phyloP scores from a whole-genome alignment of 2,888 invertebrate genomes.

The Chelonus formosanus region DNA sequence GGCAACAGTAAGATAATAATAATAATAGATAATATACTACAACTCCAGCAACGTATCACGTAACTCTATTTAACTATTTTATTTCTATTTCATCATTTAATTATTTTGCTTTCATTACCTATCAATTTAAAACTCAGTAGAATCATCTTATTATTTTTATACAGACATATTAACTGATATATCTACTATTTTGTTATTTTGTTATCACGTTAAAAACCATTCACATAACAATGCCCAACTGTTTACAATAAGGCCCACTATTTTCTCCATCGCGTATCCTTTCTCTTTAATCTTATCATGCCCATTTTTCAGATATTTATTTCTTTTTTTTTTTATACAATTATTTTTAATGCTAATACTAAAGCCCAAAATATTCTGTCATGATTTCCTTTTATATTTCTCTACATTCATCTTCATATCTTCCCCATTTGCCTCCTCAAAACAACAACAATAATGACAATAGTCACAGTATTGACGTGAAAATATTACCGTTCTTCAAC shows the following conservation, averaged over 20 bases:
- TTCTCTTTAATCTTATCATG: constrained; percentile 30
- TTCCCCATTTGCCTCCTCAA: constrained; percentile 28
- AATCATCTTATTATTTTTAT: constrained; percentile 35
- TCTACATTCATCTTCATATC: not conserved
- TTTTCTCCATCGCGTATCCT: constrained; percentile 45
- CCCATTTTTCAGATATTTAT: constrained; percentile 9
- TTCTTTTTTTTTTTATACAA: constrained; percentile 15
- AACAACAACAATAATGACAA: constrained; percentile 42
- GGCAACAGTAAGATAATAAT: constrained; percentile 63
- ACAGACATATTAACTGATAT: constrained; percentile 49
- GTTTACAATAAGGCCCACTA: constrained; percentile 63
- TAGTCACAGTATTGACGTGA: constrained; percentile 38
- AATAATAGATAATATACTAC: constrained; percentile 59
- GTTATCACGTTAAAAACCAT: constrained; percentile 52
- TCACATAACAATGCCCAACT: constrained; percentile 64
- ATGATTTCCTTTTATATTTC: constrained; percentile 22
- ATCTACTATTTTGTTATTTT: constrained; percentile 52
- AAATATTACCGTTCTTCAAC: constrained; percentile 40
- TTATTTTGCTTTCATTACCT: not conserved
- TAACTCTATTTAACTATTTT: constrained; percentile 37
- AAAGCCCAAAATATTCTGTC: constrained; percentile 59
- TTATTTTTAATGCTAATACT: constrained; percentile 50
- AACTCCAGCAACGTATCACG: constrained; percentile 50
- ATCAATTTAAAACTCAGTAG: constrained; percentile 10
- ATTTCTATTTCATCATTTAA: constrained; percentile 19